Evolutionary conservation across 1,140 invertebrate species (phyloP).

Genomic region (Lineus longissimus): DNA sequence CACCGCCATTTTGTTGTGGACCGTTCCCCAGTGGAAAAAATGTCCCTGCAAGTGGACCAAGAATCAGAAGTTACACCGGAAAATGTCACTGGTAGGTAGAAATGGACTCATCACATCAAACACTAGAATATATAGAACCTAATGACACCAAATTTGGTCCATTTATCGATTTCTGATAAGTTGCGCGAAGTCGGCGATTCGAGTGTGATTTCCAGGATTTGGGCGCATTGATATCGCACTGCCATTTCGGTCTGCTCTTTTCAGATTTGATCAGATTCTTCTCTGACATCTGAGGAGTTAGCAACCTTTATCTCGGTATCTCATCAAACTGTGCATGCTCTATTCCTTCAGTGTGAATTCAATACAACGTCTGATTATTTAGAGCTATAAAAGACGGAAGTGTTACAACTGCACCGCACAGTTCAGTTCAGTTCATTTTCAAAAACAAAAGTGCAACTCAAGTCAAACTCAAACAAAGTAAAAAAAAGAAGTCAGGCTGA

Average conservation of each 20-base stretch:
- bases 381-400: too few species aligned
- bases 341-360: too few species aligned
- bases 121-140: neutral
- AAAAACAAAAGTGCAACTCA: too few species aligned
- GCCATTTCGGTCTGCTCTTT: neutral
- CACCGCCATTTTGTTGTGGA: slow-evolving; percentile 20
- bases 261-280: too few species aligned
- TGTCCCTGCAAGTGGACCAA: slow-evolving; percentile 12
- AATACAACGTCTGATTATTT: too few species aligned
- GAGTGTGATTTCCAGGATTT: neutral
- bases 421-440: too few species aligned
- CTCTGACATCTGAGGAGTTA: too few species aligned
- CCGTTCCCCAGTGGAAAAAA: slow-evolving; percentile 3
- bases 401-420: too few species aligned
- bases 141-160: neutral
- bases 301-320: too few species aligned
- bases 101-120: neutral
- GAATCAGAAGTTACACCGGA: slow-evolving; percentile 6
- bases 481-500: too few species aligned
- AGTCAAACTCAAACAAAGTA: too few species aligned
- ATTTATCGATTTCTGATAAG: neutral
- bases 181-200: neutral
- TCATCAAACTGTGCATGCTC: too few species aligned
- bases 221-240: neutral
- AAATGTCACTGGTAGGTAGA: slow-evolving; percentile 10